Conservation (phyloP, 2,888 invertebrate species). For the Neocrepidodera transversa region DNA sequence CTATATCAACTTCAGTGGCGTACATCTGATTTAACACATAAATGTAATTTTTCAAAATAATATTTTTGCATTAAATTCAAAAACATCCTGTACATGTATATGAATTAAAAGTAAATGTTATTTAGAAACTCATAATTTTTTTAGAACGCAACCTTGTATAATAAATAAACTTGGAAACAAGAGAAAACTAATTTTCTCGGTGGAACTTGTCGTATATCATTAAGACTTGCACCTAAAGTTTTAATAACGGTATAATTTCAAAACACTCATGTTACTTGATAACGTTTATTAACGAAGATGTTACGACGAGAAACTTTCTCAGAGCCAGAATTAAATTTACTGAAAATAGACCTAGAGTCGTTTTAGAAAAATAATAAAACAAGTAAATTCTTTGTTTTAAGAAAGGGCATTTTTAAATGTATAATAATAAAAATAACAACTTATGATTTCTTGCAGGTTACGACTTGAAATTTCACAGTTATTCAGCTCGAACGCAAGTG, state of each 20-base stretch:
- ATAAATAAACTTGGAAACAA: not conserved
- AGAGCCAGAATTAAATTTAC: not conserved
- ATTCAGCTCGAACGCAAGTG: slow-evolving; percentile 51
- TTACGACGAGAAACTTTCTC: not conserved
- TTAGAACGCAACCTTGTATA: not conserved
- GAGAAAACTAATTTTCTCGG: not conserved
- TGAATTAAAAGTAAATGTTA: no score
- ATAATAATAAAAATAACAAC: no score
- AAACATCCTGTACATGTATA: no score
- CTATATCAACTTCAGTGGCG: no score
- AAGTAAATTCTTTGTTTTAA: no score
- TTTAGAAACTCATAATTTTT: not conserved
- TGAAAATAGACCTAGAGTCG: not conserved
- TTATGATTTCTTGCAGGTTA: slow-evolving; percentile 48
- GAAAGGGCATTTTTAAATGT: no score
- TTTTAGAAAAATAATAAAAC: not conserved
- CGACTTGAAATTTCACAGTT: slow-evolving; percentile 50
- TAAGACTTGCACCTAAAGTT: not conserved
- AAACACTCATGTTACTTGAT: not conserved
- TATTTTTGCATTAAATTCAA: no score
- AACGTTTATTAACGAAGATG: not conserved
- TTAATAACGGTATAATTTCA: not conserved
- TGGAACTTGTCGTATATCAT: slow-evolving; percentile 2
- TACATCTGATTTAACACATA: no score
- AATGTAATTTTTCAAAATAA: no score